A percentile compares a stretch with the other conserved stretches of the same genome.
Evolutionary conservation across 2,797 vertebrate species (phyloP).

Genomic region (Carapus acus): DNA sequence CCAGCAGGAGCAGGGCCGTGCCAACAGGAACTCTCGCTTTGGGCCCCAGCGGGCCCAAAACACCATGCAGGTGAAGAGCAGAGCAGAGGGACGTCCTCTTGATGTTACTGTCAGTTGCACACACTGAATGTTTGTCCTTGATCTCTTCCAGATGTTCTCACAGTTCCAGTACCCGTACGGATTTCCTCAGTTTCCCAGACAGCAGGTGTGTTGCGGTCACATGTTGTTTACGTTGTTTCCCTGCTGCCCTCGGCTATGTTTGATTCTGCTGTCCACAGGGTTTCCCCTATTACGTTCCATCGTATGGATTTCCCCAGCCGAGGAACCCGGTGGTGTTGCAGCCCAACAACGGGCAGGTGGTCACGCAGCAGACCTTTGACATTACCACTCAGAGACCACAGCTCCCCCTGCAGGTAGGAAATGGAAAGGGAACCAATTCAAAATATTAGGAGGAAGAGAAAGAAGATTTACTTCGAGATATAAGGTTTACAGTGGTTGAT

Average conservation of each 20-base stretch:
- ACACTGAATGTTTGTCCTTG: not conserved
- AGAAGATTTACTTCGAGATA: too few species aligned
- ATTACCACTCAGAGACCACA: slow-evolving; percentile 64
- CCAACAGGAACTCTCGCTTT: slow-evolving; percentile 53
- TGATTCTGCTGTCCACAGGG: slow-evolving; percentile 44
- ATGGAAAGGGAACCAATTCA: not conserved
- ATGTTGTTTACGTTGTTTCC: not conserved
- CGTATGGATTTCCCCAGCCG: slow-evolving; percentile 67
- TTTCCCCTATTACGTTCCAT: slow-evolving; percentile 62
- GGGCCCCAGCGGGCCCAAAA: slow-evolving; percentile 56
- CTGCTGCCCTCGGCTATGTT: not conserved
- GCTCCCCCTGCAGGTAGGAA: slow-evolving; percentile 67
- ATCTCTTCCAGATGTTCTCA: slow-evolving; percentile 53
- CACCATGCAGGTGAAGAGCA: slow-evolving; percentile 57
- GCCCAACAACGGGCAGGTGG: slow-evolving; percentile 56
- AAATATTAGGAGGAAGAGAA: too few species aligned
- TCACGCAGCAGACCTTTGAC: slow-evolving; percentile 50
- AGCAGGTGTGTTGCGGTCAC: slow-evolving; percentile 52
- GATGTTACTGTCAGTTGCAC: not conserved
- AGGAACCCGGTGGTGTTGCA: slow-evolving; percentile 53
- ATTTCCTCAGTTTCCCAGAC: slow-evolving; percentile 59
- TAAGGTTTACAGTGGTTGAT: too few species aligned
- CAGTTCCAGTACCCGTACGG: slow-evolving; percentile 61
- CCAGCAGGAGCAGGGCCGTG: slow-evolving; percentile 60
- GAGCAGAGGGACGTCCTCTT: too few species aligned